Conservation (phyloP, 2,888 invertebrate genomes). For the Plagiodera versicolora region DNA sequence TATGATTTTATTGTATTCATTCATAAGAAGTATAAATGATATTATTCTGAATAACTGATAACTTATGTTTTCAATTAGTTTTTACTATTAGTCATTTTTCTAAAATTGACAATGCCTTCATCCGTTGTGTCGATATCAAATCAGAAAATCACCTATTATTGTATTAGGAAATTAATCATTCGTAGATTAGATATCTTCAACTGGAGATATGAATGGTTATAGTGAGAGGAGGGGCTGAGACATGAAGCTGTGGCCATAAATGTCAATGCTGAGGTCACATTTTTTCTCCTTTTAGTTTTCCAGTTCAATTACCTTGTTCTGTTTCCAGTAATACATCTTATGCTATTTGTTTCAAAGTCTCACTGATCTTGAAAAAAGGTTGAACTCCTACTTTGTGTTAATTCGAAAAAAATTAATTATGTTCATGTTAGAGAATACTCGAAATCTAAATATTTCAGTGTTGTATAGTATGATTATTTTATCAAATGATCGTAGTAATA, state of each 20-base stretch:
- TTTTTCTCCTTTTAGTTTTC: conserved; percentile 19
- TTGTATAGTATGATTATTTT: too few relatives aligned
- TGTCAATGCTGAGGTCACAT: conserved; percentile 46
- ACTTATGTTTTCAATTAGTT: too few relatives aligned
- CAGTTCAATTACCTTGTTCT: neutral
- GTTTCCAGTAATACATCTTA: neutral
- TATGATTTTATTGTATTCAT: too few relatives aligned
- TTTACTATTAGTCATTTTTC: neutral
- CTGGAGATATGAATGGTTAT: neutral
- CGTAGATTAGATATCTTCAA: neutral
- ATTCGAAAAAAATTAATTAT: too few relatives aligned
- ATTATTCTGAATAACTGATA: too few relatives aligned
- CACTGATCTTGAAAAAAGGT: neutral
- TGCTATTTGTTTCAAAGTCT: neutral
- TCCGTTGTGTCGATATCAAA: neutral
- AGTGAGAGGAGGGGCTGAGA: conserved; percentile 18
- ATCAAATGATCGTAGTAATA: too few relatives aligned
- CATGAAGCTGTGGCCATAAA: conserved; percentile 28
- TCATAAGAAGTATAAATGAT: too few relatives aligned
- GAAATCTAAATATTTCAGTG: too few relatives aligned
- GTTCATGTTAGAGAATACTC: too few relatives aligned
- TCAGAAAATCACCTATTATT: neutral
- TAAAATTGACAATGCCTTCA: neutral
- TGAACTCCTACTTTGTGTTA: too few relatives aligned
- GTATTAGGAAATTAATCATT: neutral